Evolutionary conservation across 2,797 vertebrate species (phyloP).

Genomic region (Eulemur rubriventer): DNA sequence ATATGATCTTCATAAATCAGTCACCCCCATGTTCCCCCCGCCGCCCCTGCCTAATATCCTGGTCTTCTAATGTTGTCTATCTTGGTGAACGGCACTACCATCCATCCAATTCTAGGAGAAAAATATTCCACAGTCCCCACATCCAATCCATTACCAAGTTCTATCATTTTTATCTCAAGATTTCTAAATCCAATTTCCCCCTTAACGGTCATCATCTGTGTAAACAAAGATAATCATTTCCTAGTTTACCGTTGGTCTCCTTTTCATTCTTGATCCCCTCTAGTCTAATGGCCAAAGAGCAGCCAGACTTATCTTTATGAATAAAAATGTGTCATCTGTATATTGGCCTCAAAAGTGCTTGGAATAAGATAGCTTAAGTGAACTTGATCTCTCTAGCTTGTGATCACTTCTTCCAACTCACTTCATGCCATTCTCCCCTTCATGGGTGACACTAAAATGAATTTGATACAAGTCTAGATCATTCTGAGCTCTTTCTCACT

Average conservation of each 20-base stretch:
- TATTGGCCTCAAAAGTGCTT: background rate
- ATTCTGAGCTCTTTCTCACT: background rate
- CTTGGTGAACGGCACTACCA: background rate
- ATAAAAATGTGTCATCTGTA: background rate
- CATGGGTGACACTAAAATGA: background rate
- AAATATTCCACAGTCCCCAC: background rate
- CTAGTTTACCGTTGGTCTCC: background rate
- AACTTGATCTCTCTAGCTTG: background rate
- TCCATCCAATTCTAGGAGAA: background rate
- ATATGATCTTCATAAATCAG: background rate
- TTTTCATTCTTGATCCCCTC: background rate
- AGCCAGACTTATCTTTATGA: background rate
- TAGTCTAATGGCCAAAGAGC: background rate
- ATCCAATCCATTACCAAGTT: background rate
- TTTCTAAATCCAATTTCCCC: background rate
- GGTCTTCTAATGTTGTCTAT: background rate
- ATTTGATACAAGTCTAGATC: background rate
- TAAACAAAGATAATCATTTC: background rate
- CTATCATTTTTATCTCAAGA: background rate
- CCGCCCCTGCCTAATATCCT: background rate
- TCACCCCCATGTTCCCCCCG: too few relatives aligned
- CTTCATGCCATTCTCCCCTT: background rate
- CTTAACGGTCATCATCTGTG: background rate
- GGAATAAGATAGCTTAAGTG: background rate
- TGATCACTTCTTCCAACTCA: background rate